phyloP scores from a whole-genome alignment of 2,113 vertebrate species.

The Cynoglossus semilaevis region DNA sequence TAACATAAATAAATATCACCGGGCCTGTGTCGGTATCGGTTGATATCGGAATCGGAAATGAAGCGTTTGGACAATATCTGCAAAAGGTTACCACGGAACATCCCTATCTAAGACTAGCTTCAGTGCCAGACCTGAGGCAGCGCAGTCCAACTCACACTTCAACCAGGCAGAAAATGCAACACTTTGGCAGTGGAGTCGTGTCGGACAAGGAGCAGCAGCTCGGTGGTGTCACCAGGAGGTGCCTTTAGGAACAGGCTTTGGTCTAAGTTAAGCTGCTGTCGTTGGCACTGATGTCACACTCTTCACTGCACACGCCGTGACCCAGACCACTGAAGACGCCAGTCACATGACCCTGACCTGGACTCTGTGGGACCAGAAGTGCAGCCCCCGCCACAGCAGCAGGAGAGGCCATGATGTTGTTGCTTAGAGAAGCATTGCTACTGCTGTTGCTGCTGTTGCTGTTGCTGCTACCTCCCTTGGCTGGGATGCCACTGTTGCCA shows the following conservation, averaged over 20 bases:
- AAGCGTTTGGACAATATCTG: no score
- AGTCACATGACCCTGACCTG: constrained; percentile 53
- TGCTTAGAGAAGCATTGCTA: constrained; percentile 16
- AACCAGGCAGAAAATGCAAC: constrained; percentile 1
- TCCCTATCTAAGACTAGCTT: no score
- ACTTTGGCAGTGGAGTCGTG: background rate
- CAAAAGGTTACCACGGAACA: no score
- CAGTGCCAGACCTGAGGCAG: no score
- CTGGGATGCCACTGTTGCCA: background rate
- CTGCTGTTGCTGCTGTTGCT: no score
- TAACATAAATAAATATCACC: no score
- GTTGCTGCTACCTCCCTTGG: constrained; percentile 20
- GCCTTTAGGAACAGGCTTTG: background rate
- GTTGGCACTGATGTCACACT: constrained; percentile 66
- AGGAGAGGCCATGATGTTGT: constrained; percentile 36
- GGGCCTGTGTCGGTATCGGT: no score
- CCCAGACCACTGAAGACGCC: constrained; percentile 61
- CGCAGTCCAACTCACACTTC: no score
- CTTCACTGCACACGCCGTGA: constrained; percentile 59
- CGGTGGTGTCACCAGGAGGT: constrained; percentile 8
- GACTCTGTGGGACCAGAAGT: constrained; percentile 54
- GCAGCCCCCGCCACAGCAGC: constrained; percentile 4
- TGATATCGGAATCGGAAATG: no score
- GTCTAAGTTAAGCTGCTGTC: constrained; percentile 71
- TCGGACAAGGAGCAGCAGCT: constrained; percentile 17